Evolutionary conservation across 2,113 vertebrate genomes (phyloP).

Genomic region (Ivindomyrus marchei): DNA sequence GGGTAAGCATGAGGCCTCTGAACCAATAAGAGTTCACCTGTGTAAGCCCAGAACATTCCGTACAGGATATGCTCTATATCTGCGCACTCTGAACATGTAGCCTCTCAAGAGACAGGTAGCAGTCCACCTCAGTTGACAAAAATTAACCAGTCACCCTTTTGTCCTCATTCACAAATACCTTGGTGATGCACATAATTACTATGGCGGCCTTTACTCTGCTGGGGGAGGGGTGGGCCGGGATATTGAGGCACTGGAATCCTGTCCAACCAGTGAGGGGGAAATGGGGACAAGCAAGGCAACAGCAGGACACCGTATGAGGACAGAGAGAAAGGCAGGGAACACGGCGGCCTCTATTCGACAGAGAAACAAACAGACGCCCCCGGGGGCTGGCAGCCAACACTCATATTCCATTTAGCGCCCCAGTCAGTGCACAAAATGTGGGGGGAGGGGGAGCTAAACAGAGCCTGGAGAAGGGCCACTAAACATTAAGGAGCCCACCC

Average conservation of each 20-base stretch:
- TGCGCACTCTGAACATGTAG: neutral
- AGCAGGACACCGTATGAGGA: neutral
- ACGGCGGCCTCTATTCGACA: neutral
- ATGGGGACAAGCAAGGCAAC: neutral
- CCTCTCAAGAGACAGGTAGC: neutral
- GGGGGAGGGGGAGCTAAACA: neutral
- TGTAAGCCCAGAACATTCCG: neutral
- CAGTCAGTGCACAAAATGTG: neutral
- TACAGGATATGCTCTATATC: neutral
- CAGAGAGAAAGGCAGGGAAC: neutral
- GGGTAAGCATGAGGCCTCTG: neutral
- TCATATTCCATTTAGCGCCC: neutral
- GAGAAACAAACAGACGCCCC: neutral
- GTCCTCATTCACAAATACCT: constrained; percentile 2
- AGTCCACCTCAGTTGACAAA: neutral
- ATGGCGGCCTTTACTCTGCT: neutral
- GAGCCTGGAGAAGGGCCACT: neutral
- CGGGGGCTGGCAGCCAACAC: neutral
- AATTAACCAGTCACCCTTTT: neutral
- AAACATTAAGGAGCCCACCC: neutral
- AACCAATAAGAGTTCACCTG: neutral
- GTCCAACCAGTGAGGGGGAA: neutral
- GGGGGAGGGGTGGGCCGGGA: neutral
- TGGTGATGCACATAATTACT: neutral
- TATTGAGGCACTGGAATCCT: neutral